Evolutionary conservation across 2,888 invertebrate genomes (phyloP).

Genomic region (Rhorus exstirpatorius): DNA sequence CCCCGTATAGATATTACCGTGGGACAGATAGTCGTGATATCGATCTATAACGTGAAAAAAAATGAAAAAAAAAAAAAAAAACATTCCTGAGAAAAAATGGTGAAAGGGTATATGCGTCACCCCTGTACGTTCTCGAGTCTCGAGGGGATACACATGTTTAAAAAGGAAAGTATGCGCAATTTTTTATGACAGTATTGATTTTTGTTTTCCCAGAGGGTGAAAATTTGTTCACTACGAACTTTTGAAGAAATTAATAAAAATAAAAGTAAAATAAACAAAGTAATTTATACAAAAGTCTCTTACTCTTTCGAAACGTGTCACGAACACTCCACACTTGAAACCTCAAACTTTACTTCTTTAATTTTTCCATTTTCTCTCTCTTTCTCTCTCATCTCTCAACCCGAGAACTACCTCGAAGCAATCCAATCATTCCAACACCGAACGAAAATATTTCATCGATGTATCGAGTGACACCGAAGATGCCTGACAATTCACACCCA

Average conservation of each 20-base stretch:
- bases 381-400: neutral
- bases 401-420: slow-evolving; percentile 39
- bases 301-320: neutral
- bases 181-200: no score
- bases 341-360: neutral
- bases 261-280: no score
- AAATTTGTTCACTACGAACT: no score
- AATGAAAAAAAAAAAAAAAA: neutral
- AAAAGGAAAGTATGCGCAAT: slow-evolving; percentile 29
- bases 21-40: slow-evolving; percentile 27
- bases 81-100: slow-evolving; percentile 19
- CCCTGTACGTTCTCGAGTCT: slow-evolving; percentile 22
- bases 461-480: slow-evolving; percentile 44
- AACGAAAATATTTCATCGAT: slow-evolving; percentile 53
- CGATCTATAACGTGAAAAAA: slow-evolving; percentile 7
- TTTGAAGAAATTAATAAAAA: no score
- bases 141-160: slow-evolving; percentile 23
- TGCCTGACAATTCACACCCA: slow-evolving; percentile 50
- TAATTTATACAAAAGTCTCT: neutral
- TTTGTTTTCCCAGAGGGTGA: no score
- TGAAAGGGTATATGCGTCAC: slow-evolving; percentile 27
- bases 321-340: neutral
- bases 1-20: slow-evolving; percentile 5
- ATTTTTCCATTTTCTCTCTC: neutral
- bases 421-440: slow-evolving; percentile 54